Evolutionary conservation across 2,797 vertebrate genomes (phyloP).

Genomic region (Apogon talboti): DNA sequence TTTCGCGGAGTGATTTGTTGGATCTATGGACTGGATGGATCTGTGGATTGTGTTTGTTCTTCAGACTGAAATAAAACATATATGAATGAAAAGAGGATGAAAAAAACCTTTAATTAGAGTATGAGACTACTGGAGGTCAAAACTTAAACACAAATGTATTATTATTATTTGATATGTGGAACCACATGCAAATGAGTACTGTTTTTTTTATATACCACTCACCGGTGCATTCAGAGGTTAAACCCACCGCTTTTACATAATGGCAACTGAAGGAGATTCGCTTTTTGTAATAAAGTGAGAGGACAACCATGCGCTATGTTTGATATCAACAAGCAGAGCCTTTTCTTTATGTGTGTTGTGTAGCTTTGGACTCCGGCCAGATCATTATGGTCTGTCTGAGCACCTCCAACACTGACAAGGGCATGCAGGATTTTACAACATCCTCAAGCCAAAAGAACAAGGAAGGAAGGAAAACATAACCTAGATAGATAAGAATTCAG

Average conservation of each 20-base stretch:
- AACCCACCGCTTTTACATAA: slow-evolving; percentile 11
- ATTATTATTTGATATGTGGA: too few species aligned
- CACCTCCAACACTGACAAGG: slow-evolving; percentile 67
- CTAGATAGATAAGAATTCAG: background rate
- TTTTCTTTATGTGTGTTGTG: slow-evolving; percentile 24
- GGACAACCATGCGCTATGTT: slow-evolving; percentile 42
- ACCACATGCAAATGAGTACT: too few species aligned
- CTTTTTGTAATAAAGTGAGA: slow-evolving; percentile 39
- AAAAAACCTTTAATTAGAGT: too few species aligned
- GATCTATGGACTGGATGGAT: too few species aligned
- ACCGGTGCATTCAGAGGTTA: too few species aligned
- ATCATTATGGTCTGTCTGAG: slow-evolving; percentile 65
- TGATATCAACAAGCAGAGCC: slow-evolving; percentile 38
- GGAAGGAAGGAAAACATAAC: slow-evolving; percentile 14
- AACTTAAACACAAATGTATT: too few species aligned
- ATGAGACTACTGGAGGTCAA: too few species aligned
- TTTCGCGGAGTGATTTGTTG: too few species aligned
- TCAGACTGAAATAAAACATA: too few species aligned
- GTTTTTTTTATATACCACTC: too few species aligned
- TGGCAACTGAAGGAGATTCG: slow-evolving; percentile 8
- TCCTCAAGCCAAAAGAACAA: slow-evolving; percentile 26
- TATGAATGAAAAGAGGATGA: too few species aligned
- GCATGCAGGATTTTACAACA: slow-evolving; percentile 45
- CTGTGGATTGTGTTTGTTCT: too few species aligned
- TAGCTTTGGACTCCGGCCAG: slow-evolving; percentile 59